Evolutionary conservation across 2,797 vertebrate genomes (phyloP).

Genomic region (Notamacropus eugenii): DNA sequence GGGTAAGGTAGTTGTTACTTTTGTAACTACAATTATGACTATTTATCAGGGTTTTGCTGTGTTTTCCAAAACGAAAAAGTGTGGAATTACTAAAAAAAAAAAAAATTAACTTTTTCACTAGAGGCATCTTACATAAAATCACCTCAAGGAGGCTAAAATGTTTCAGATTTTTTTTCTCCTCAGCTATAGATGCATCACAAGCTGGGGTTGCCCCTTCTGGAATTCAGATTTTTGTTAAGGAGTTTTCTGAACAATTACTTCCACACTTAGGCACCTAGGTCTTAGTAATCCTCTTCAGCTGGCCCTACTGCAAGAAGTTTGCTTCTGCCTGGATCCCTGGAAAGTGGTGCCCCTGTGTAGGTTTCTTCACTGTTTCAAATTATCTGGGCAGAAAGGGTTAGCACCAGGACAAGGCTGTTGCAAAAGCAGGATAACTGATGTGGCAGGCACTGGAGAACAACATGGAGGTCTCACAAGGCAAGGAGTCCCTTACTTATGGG

Average conservation of each 20-base stretch:
- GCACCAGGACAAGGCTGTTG: not conserved
- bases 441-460: not conserved
- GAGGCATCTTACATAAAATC: not conserved
- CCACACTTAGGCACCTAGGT: not conserved
- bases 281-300: not conserved
- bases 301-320: not conserved
- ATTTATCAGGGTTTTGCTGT: not conserved
- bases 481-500: not conserved
- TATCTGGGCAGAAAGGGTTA: not conserved
- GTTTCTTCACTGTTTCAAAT: not conserved
- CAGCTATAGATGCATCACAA: not conserved
- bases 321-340: not conserved
- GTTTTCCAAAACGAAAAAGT: not conserved
- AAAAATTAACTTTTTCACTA: not conserved
- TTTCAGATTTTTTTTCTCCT: not conserved
- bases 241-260: not conserved
- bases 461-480: not conserved
- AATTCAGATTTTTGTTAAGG: not conserved
- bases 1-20: conserved; percentile 81
- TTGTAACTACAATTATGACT: not conserved
- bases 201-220: not conserved
- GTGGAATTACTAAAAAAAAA: not conserved
- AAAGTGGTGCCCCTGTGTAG: not conserved
- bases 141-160: not conserved
- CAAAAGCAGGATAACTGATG: not conserved